A percentile compares a stretch with the other conserved stretches of the same genome.
Evolutionary conservation across 2,797 vertebrate genomes (phyloP).

Genomic region (Podarcis lilfordi): DNA sequence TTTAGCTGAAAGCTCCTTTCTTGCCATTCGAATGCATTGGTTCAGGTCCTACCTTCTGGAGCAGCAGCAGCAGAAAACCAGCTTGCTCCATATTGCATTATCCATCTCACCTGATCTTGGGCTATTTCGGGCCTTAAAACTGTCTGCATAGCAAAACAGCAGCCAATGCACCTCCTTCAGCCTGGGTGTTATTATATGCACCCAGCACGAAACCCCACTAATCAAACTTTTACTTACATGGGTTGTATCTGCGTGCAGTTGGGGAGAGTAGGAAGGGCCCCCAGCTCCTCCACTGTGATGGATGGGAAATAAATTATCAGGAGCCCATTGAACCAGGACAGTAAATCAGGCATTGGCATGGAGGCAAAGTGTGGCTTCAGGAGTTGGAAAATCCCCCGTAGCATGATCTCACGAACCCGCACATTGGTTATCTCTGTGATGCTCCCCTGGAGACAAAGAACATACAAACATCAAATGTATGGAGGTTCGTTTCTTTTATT

Average conservation of each 20-base stretch:
- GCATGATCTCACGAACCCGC: constrained; percentile 15
- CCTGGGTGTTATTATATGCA: no score
- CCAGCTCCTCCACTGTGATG: constrained; percentile 20
- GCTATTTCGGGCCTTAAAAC: no score
- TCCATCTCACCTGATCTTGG: no score
- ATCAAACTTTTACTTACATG: constrained; percentile 42
- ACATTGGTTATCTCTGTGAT: constrained; percentile 11
- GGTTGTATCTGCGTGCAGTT: constrained; percentile 40
- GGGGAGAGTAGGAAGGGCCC: background rate
- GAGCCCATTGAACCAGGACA: constrained; percentile 34
- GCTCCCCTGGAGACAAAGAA: constrained; percentile 31
- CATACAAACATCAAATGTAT: background rate
- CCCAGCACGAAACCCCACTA: no score
- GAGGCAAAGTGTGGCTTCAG: constrained; percentile 18
- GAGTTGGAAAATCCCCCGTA: constrained; percentile 39
- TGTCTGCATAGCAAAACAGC: no score
- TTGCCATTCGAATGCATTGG: no score
- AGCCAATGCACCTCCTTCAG: no score
- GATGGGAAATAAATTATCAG: constrained; percentile 45
- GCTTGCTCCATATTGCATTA: no score
- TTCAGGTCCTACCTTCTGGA: no score
- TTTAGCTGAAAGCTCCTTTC: no score
- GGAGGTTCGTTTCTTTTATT: no score
- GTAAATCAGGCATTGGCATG: constrained; percentile 11
- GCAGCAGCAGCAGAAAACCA: no score